phyloP scores from a whole-genome alignment of 2,888 invertebrate species.

The Ferdinandea cuprea region DNA sequence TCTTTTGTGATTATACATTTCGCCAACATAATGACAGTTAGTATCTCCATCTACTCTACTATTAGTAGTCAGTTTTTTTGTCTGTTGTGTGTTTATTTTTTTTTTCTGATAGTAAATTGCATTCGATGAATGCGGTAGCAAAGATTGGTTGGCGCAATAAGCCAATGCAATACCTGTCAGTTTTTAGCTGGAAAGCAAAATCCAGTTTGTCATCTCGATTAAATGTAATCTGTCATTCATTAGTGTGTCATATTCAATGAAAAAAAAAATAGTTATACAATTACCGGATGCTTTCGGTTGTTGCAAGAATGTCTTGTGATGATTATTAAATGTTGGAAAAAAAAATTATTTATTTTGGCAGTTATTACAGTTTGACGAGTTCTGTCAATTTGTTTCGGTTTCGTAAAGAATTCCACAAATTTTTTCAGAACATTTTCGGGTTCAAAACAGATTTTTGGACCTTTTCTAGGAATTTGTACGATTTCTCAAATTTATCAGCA shows the following conservation, averaged over 20 bases:
- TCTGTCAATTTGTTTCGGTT: too few species aligned
- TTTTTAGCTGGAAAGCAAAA: conserved; percentile 33
- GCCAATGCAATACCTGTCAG: not conserved
- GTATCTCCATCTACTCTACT: conserved; percentile 49
- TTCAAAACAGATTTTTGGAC: too few species aligned
- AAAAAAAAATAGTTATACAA: conserved; percentile 20
- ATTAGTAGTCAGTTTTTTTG: conserved; percentile 23
- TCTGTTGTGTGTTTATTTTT: conserved; percentile 15
- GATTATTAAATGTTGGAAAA: not conserved
- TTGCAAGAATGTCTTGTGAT: not conserved
- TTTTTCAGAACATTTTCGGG: too few species aligned
- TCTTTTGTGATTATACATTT: conserved; percentile 54
- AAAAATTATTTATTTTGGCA: not conserved
- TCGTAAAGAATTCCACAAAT: too few species aligned
- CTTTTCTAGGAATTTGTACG: too few species aligned
- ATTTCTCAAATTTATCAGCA: too few species aligned
- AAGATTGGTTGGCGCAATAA: conserved; percentile 4
- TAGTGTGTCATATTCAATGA: not conserved
- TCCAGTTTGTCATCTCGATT: conserved; percentile 22
- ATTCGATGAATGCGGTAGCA: conserved; percentile 16
- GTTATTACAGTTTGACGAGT: not conserved
- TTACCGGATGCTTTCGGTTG: not conserved
- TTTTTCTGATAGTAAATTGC: conserved; percentile 11
- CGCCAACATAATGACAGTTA: conserved; percentile 67
- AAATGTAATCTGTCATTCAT: conserved; percentile 13